Conservation (phyloP, 2,888 invertebrate genomes). For the Marasmarcha lunaedactyla region DNA sequence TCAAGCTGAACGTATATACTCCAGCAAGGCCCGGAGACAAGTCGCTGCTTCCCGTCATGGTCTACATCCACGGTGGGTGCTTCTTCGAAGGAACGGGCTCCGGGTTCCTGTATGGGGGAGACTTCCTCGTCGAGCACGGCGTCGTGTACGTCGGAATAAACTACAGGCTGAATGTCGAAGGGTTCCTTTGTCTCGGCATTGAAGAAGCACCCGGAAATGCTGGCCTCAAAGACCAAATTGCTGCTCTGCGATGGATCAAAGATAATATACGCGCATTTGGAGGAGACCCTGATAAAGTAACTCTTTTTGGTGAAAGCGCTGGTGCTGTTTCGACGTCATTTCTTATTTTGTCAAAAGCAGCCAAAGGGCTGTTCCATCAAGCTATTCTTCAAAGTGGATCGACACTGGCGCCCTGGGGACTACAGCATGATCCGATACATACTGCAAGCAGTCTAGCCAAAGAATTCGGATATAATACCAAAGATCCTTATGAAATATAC, state of each 20-base stretch:
- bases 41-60: conserved; percentile 41
- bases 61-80: conserved; percentile 52
- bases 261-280: conserved; percentile 40
- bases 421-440: conserved; percentile 38
- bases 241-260: conserved; percentile 42
- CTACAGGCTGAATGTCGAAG: conserved; percentile 48
- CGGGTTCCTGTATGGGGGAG: conserved; percentile 36
- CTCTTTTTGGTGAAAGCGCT: conserved; percentile 52
- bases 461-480: conserved; percentile 30
- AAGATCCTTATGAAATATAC: conserved; percentile 36
- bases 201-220: conserved; percentile 52
- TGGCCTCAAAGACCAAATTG: conserved; percentile 46
- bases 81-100: conserved; percentile 39
- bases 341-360: conserved; percentile 44
- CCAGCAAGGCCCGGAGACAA: conserved; percentile 23
- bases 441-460: conserved; percentile 40
- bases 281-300: conserved; percentile 42
- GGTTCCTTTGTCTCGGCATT: conserved; percentile 39
- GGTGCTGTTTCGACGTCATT: conserved; percentile 43
- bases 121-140: conserved; percentile 36
- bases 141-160: conserved; percentile 46
- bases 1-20: conserved; percentile 40
- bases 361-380: conserved; percentile 46
- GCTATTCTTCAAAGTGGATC: conserved; percentile 53
- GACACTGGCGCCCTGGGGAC: conserved; percentile 35